Percentiles rank a stretch among this genome's conserved stretches.
These are phyloP conservation scores for Meteorus colon DNA, from an alignment of 2,888 invertebrate species.

Conservation along the genomic window DNA sequence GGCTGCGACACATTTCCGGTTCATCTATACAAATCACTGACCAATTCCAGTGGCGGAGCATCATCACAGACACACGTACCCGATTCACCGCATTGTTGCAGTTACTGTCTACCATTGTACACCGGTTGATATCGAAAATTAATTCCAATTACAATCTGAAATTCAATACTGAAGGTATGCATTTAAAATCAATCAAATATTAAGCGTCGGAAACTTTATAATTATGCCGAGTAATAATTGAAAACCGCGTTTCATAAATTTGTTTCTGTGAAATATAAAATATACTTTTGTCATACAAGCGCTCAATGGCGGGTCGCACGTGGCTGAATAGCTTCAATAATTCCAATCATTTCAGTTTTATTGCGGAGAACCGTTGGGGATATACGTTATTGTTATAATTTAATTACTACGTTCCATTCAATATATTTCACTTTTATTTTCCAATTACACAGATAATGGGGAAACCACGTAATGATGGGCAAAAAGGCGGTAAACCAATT, in stretches of 20 bases:
- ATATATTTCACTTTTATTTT: not conserved
- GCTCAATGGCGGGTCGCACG: conserved; percentile 20
- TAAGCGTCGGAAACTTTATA: not conserved
- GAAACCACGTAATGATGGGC: conserved; percentile 9
- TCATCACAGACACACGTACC: not conserved
- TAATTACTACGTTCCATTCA: not conserved
- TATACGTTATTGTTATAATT: not conserved
- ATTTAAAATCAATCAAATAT: not conserved
- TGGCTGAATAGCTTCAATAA: not conserved
- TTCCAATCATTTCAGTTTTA: not conserved
- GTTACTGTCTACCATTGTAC: not conserved
- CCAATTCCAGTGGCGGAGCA: not conserved
- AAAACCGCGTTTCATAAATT: not conserved
- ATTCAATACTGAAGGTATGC: not conserved
- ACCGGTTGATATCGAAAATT: not conserved
- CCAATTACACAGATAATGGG: conserved; percentile 9
- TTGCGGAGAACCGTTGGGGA: not conserved
- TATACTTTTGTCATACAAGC: not conserved
- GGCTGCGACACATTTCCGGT: conserved; percentile 32
- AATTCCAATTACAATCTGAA: not conserved
- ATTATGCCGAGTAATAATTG: too few relatives aligned
- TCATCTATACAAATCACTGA: not conserved
- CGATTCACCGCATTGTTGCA: not conserved
- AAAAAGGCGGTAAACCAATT: conserved; percentile 14
- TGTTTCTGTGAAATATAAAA: not conserved